Conservation (phyloP, 2,113 vertebrate genomes). For the Cathartes aura region DNA sequence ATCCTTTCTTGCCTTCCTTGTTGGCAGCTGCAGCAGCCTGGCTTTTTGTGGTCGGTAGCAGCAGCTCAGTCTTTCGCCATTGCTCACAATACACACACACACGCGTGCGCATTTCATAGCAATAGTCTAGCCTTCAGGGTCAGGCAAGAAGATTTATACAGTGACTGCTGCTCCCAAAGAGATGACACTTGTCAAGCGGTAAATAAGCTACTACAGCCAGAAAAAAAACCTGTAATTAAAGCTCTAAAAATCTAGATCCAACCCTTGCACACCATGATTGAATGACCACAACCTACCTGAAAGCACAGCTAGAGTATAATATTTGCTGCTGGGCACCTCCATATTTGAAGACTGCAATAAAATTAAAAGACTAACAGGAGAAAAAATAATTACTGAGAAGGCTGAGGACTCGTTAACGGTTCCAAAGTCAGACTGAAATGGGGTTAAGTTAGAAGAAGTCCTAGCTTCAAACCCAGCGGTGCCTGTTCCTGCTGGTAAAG, state of each 20-base stretch:
- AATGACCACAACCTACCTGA: neutral
- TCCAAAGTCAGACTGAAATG: neutral
- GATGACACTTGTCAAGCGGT: neutral
- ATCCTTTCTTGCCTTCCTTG: neutral
- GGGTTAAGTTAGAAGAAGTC: neutral
- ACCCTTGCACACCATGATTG: neutral
- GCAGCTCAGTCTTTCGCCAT: neutral
- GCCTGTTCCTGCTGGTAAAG: neutral
- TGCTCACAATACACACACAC: neutral
- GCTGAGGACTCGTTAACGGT: neutral
- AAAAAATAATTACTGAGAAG: neutral
- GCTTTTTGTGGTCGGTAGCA: neutral
- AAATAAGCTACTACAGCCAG: neutral
- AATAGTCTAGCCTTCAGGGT: neutral
- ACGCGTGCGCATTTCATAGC: neutral
- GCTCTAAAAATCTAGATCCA: neutral
- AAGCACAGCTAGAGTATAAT: neutral
- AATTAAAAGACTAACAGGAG: neutral
- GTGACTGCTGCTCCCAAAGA: neutral
- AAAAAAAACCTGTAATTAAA: neutral
- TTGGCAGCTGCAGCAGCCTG: neutral
- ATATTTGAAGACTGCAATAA: neutral
- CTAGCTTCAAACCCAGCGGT: neutral
- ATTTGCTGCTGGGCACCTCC: neutral
- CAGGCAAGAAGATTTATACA: neutral